phyloP scores from a whole-genome alignment of 2,113 vertebrate species.

The Chunga burmeisteri region DNA sequence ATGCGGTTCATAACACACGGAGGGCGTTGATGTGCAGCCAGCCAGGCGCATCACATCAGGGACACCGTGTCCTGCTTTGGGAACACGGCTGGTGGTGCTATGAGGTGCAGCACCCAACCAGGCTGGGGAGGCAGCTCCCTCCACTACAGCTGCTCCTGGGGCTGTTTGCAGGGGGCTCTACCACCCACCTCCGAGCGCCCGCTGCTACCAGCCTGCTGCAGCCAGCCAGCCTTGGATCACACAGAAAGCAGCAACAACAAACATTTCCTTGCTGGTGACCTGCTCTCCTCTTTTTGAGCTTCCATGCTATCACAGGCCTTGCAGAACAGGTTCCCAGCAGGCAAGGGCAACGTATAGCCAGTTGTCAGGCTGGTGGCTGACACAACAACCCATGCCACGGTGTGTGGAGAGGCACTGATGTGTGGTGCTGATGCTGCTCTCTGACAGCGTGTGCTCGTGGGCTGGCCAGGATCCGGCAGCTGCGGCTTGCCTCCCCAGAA shows the following conservation, averaged over 20 bases:
- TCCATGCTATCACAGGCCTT: not conserved
- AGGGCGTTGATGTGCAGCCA: not conserved
- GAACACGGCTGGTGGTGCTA: accelerated
- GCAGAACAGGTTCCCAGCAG: conserved; percentile 33
- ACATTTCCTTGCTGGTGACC: not conserved
- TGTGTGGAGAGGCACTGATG: not conserved
- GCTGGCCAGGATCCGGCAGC: not conserved
- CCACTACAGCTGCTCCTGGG: not conserved
- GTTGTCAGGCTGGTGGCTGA: not conserved
- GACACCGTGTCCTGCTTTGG: not conserved
- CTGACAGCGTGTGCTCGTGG: not conserved
- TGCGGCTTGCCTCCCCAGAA: not conserved
- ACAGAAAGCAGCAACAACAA: not conserved
- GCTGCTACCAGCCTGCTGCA: not conserved
- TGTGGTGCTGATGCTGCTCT: not conserved
- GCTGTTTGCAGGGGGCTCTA: accelerated
- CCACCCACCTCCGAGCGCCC: accelerated
- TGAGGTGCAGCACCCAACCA: accelerated
- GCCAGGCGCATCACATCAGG: not conserved
- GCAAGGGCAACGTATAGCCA: not conserved
- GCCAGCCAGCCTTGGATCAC: not conserved
- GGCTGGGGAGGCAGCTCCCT: not conserved
- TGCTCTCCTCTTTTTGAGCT: not conserved
- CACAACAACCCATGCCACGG: not conserved
- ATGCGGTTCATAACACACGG: not conserved